These are phyloP conservation scores for Maconellicoccus hirsutus DNA, from an alignment of 1,140 invertebrate species.

Conservation along the genomic window DNA sequence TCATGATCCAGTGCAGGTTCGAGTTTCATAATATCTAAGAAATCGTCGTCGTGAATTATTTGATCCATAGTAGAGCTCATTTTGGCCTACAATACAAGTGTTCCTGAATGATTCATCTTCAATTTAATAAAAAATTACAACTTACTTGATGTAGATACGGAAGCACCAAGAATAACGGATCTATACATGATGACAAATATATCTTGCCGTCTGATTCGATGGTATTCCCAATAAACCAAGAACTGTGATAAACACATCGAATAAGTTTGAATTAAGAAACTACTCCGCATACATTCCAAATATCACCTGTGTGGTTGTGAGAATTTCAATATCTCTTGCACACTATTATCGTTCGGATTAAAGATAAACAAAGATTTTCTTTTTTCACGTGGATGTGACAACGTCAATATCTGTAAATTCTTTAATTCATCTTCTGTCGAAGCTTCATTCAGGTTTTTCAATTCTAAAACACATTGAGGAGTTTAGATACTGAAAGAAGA, in stretches of 20 bases:
- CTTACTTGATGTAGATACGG: not conserved
- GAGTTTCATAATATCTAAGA: not conserved
- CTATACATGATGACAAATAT: not conserved
- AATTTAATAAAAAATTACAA: not conserved
- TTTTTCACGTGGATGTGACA: not conserved
- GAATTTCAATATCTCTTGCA: not conserved
- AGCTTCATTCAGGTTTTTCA: not conserved
- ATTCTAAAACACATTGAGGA: too few species aligned
- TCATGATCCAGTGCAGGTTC: constrained; percentile 27
- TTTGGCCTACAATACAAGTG: not conserved
- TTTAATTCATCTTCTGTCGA: not conserved
- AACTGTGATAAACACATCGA: not conserved
- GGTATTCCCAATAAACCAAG: constrained; percentile 7
- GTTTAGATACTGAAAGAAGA: too few species aligned
- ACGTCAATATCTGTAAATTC: not conserved
- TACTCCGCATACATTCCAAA: too few species aligned
- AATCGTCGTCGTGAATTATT: not conserved
- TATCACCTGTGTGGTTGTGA: not conserved
- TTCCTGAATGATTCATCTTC: too few species aligned
- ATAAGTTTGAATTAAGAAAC: too few species aligned
- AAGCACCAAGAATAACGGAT: not conserved
- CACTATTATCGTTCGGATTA: not conserved
- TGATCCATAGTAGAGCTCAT: not conserved
- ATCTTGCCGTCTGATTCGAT: not conserved
- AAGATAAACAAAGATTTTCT: not conserved